Evolutionary conservation across 2,797 vertebrate genomes (phyloP).

Genomic region (Tenualosa ilisha): DNA sequence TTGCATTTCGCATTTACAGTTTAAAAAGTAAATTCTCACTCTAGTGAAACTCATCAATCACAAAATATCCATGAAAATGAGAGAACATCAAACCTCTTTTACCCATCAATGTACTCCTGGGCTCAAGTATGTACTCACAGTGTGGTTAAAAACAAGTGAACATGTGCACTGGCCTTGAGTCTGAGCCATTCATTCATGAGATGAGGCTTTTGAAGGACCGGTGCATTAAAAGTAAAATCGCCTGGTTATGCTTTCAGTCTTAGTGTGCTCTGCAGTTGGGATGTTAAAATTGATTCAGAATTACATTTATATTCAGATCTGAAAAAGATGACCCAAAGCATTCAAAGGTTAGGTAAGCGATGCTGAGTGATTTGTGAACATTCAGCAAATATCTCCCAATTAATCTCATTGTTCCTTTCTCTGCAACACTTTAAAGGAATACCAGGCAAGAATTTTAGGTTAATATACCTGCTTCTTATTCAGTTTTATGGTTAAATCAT

Average conservation of each 20-base stretch:
- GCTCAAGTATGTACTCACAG: not conserved
- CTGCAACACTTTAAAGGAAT: too few relatives aligned
- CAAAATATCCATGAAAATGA: not conserved
- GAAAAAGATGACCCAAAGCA: too few relatives aligned
- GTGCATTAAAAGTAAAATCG: not conserved
- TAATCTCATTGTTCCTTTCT: too few relatives aligned
- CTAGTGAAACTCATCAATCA: not conserved
- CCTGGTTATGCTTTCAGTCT: too few relatives aligned
- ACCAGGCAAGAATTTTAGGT: too few relatives aligned
- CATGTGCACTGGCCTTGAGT: not conserved
- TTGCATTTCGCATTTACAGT: not conserved
- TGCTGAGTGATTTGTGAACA: too few relatives aligned
- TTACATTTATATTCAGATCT: too few relatives aligned
- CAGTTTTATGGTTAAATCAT: too few relatives aligned
- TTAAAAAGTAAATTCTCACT: not conserved
- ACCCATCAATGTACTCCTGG: not conserved
- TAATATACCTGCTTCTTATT: too few relatives aligned
- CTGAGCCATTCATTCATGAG: not conserved
- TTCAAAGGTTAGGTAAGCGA: too few relatives aligned
- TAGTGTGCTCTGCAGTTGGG: not conserved
- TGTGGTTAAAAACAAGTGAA: not conserved
- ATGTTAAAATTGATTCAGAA: too few relatives aligned
- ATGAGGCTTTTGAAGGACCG: not conserved
- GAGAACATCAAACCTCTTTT: not conserved
- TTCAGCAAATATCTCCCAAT: too few relatives aligned